These are phyloP conservation scores for Oscheius sp. DNA, from an alignment of 2,888 invertebrate species.

Conservation along the genomic window DNA sequence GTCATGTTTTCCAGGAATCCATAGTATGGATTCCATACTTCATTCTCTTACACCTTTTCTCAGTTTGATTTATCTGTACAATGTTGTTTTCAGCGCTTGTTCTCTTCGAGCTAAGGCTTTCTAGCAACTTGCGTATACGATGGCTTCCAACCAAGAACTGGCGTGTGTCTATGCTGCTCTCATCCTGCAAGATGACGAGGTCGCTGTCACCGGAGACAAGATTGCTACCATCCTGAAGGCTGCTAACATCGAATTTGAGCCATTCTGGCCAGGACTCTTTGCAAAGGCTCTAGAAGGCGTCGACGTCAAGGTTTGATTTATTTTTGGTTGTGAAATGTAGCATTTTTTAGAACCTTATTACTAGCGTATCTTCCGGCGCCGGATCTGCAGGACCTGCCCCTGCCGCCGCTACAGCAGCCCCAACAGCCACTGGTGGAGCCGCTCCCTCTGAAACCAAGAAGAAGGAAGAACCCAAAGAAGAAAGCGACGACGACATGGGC, in stretches of 20 bases:
- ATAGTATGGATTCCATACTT: too few species aligned
- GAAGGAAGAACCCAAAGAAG: constrained; percentile 76
- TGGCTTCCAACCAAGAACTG: constrained; percentile 90
- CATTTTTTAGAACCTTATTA: constrained; percentile 68
- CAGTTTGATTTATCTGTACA: too few species aligned
- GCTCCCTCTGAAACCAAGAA: constrained; percentile 70
- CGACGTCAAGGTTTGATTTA: constrained; percentile 81
- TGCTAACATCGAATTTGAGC: constrained; percentile 93
- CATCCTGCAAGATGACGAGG: constrained; percentile 84
- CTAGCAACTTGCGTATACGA: constrained; percentile 69
- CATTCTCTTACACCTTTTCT: too few species aligned
- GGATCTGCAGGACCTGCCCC: constrained; percentile 84
- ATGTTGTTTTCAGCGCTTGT: constrained; percentile 49
- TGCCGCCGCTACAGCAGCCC: constrained; percentile 72
- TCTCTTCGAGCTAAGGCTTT: constrained; percentile 71
- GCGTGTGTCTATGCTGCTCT: constrained; percentile 87
- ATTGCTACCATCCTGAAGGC: constrained; percentile 96
- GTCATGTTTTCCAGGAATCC: too few species aligned
- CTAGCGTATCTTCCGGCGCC: constrained; percentile 77
- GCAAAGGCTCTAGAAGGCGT: constrained; percentile 95
- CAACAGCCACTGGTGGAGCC: constrained; percentile 67
- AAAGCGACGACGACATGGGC: constrained; percentile 78
- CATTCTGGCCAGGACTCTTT: constrained; percentile 98
- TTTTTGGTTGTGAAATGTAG: too few species aligned
- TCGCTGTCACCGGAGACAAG: constrained; percentile 97